phyloP scores from a whole-genome alignment of 2,888 invertebrate species.

The Piscicola geometra region DNA sequence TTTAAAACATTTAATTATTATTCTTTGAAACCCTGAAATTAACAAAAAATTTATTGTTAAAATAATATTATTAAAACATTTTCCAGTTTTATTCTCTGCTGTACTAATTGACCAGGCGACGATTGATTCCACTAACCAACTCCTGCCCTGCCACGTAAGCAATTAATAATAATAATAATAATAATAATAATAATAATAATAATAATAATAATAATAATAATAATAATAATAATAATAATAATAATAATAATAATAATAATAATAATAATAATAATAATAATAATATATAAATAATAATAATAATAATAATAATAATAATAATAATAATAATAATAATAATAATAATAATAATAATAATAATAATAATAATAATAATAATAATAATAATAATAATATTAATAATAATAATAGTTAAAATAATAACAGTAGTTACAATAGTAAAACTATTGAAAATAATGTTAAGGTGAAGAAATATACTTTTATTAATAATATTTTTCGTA shows the following conservation, averaged over 20 bases:
- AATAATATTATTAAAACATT: neutral
- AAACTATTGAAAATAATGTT: neutral
- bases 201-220: slow-evolving; percentile 27
- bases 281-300: neutral
- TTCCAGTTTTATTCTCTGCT: neutral
- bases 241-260: slow-evolving; percentile 21
- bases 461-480: too few relatives aligned
- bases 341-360: neutral
- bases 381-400: slow-evolving; percentile 22
- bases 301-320: neutral
- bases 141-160: neutral
- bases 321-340: slow-evolving; percentile 5
- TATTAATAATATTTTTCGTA: too few relatives aligned
- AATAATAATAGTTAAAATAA: slow-evolving; percentile 20
- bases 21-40: too few relatives aligned
- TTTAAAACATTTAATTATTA: too few relatives aligned
- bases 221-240: slow-evolving; percentile 23
- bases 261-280: neutral
- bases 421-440: neutral
- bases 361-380: slow-evolving; percentile 29
- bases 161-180: neutral
- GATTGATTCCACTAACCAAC: neutral
- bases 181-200: neutral
- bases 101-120: neutral
- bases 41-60: too few relatives aligned